Base-by-base conservation (phyloP, 1,140 invertebrate genomes). In the Cotesia vestalis region DNA sequence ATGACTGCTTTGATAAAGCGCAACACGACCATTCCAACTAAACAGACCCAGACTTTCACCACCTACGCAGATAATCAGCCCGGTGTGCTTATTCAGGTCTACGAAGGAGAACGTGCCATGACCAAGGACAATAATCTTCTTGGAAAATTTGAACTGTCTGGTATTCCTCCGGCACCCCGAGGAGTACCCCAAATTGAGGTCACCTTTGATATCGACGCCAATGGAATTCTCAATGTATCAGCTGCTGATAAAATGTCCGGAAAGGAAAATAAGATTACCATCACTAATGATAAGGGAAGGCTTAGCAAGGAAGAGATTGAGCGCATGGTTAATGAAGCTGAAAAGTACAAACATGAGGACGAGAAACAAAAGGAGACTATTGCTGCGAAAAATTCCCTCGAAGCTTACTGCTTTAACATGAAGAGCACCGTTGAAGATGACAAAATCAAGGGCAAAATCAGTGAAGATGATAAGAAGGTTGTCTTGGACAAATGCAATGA, bases 231-330 rank as follows among this genome's bases (percentile, higher is more conserved):
- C 0, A 91, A 93, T 80, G 94, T 96, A 0, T 91, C 91, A 90
- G 79, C 27, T 27, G 27, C 27, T 27, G 94, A 96, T 74, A 91
- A 87, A 75, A 93, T 92, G 70, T 94, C 92, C 2, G 93, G 93
- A 12, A 91, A 89, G 66, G 89, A 89, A 1, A 92, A 94, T 80
- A 89, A 90, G 76, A 94, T 94, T 71, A 92, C 93, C 38, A 98
- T 98, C 70, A 96, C 94, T 17, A 98, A 98, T 79, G 96, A 98
- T 80, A 97, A 97, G 82, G 95, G 96, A 2, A 90, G 96, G 17
- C 87, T 98, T 2, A 93, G 91, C 35, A 95, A 97, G 81, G 93
- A 94, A 27, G 95, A 98, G 78, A 98, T 98, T 77, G 95, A 98
- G 78, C 89, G 92, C 38, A 98, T 98, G 96, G 88, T 98, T 8